These are phyloP conservation scores for Siniperca obscura DNA, from an alignment of 2,797 vertebrate genomes.

Conservation along the genomic window DNA sequence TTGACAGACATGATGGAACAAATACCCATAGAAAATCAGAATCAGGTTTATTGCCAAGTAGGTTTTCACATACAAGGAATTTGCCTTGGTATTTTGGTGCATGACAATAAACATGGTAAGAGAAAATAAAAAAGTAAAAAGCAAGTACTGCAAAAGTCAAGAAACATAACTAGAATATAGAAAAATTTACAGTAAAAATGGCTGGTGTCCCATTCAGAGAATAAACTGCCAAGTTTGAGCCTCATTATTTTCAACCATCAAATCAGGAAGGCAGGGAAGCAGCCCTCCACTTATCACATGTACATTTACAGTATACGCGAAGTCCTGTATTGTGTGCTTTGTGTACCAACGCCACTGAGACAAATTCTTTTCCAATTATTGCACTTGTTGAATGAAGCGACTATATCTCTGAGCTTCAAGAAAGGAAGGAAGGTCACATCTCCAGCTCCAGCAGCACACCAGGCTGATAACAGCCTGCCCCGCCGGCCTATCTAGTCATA, in stretches of 20 bases:
- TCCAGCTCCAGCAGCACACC: slow-evolving; percentile 20
- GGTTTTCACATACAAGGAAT: no score
- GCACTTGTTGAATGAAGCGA: slow-evolving; percentile 30
- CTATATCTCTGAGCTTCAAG: slow-evolving; percentile 33
- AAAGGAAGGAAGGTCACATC: slow-evolving; percentile 6
- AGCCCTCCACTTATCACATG: neutral
- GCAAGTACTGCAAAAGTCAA: no score
- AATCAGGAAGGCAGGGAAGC: slow-evolving; percentile 5
- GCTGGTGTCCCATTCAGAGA: neutral
- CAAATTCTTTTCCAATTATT: slow-evolving; percentile 50
- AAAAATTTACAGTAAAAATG: neutral
- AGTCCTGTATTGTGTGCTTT: neutral
- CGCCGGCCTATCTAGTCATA: slow-evolving; percentile 40
- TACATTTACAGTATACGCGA: neutral
- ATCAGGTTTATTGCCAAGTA: no score
- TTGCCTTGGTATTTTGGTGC: no score
- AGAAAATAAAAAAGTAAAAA: no score
- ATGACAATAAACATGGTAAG: no score
- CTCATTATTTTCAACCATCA: slow-evolving; percentile 3
- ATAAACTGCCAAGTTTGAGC: neutral
- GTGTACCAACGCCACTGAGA: neutral
- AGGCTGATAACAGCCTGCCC: slow-evolving; percentile 61
- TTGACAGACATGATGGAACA: slow-evolving; percentile 44
- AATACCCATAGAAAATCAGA: neutral
- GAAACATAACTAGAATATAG: no score